Evolutionary conservation across 2,888 invertebrate species (phyloP), one percentile per base, ranked within the genome.

Genomic region (Ochropacha duplaris): DNA sequence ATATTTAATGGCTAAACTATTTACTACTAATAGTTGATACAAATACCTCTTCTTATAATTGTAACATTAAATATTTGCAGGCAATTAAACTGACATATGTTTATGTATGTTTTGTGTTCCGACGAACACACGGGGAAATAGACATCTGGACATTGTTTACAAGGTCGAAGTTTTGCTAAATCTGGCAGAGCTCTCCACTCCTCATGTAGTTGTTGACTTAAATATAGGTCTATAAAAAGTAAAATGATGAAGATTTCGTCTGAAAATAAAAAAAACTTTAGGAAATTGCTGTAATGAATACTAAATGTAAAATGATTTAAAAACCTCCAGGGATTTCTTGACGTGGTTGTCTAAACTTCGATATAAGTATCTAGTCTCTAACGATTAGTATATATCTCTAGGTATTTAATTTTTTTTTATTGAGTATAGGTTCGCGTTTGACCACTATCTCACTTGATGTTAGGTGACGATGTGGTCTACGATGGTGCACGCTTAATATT

Each of bases 91-190:
- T 61, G 57, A 50, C 78, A 78, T 11, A 65, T 28, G 51, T 78
- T 78, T 19, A 72, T 59, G n/a, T 68, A 79, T 0, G 76, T 75
- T 55, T 62, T 57, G 19, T 78, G 71, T 0, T 62, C 56, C 0
- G 66, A 69, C 0, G 73, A 65, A 52, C 79, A 80, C 11, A 80
- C 66, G 0, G 79, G 79, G n/a, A 80, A 69, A 22, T 80, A 80
- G 0, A 74, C 50, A 44, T 50, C 51, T 4, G 49, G 50, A 24
- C 44, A 44, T 22, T 36, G 51, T 50, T 57, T 51, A 61, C 50
- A 50, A 11, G 31, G 52, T n/a, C 4, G 9, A 9, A n/a, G 4
- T 19, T 22, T 16, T 3, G 14, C 12, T 16, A 50, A 16, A 16
- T 26, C 26, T 5, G 50, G 50, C 22, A 50, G 24, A 44, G 8